Conservation (phyloP, 2,797 vertebrate genomes). For the Smutsia gigantea region DNA sequence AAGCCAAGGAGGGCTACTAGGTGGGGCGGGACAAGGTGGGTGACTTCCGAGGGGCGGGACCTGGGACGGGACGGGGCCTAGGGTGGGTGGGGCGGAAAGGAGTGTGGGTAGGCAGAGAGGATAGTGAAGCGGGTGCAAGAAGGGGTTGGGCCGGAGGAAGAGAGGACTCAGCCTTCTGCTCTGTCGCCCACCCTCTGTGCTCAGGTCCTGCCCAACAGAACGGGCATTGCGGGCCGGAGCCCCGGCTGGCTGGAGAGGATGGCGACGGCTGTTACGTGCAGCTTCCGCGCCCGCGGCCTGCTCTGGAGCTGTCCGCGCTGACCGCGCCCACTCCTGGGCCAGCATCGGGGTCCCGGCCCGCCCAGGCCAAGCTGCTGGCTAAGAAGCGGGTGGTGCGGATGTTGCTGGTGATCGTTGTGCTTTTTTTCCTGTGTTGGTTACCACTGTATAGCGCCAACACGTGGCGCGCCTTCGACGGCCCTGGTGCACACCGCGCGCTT, state of each 20-base stretch:
- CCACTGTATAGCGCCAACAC: constrained; percentile 95
- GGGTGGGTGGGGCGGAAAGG: background rate
- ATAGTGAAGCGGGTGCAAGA: background rate
- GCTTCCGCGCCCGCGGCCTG: constrained; percentile 85
- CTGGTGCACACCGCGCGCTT: constrained; percentile 88
- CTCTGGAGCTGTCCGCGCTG: constrained; percentile 92
- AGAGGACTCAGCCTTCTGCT: background rate
- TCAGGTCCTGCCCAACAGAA: constrained; percentile 64
- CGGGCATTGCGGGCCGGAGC: constrained; percentile 32
- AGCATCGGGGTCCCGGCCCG: constrained; percentile 86
- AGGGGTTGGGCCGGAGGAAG: background rate
- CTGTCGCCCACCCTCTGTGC: background rate
- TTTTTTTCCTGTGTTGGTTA: constrained; percentile 98
- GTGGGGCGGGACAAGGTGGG: constrained; percentile 28
- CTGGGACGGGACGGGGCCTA: background rate
- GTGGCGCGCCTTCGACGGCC: constrained; percentile 93
- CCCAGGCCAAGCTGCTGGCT: constrained; percentile 93
- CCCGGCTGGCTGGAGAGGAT: constrained; percentile 84
- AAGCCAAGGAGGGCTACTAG: constrained; percentile 1
- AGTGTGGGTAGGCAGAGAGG: too few relatives aligned
- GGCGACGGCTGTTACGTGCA: constrained; percentile 95
- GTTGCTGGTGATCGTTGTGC: constrained; percentile 94
- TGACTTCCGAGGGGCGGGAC: background rate
- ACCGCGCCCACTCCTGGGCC: constrained; percentile 68
- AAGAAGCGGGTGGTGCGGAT: constrained; percentile 97